phyloP scores from a whole-genome alignment of 2,888 invertebrate genomes.

The Abrostola tripartita region DNA sequence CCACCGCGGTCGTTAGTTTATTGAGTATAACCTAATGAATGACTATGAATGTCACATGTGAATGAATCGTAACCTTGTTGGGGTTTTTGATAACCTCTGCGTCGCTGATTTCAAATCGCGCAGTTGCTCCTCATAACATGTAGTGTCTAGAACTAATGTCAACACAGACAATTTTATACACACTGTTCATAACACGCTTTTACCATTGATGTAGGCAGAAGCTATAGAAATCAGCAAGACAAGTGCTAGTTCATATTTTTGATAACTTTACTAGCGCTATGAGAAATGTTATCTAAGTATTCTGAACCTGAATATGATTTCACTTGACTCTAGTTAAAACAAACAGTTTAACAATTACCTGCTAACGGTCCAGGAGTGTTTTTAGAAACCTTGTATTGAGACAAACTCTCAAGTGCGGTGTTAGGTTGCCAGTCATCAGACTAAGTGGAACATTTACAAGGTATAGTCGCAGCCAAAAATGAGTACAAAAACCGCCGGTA shows the following conservation, averaged over 20 bases:
- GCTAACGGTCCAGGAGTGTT: slow-evolving; percentile 24
- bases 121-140: slow-evolving; percentile 4
- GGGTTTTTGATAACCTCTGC: slow-evolving; percentile 45
- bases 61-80: slow-evolving; percentile 42
- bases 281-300: no score
- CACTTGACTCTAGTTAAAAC: slow-evolving; percentile 4
- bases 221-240: no score
- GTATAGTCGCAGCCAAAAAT: neutral
- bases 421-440: slow-evolving; percentile 53
- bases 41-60: slow-evolving; percentile 32
- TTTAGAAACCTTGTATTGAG: slow-evolving; percentile 40
- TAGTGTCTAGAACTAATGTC: slow-evolving; percentile 18
- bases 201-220: no score
- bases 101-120: slow-evolving; percentile 27
- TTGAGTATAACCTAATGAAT: slow-evolving; percentile 35
- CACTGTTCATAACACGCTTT: neutral
- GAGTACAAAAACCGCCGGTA: slow-evolving; percentile 25
- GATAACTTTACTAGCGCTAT: no score
- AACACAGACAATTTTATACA: slow-evolving; percentile 5
- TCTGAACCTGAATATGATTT: no score
- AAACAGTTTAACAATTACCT: slow-evolving; percentile 16
- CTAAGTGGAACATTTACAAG: slow-evolving; percentile 57
- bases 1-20: slow-evolving; percentile 12
- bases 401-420: slow-evolving; percentile 30
- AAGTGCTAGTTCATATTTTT: no score